Base-by-base conservation (phyloP, 2,888 invertebrate species). In the Drosophila pseudotakahashii region DNA sequence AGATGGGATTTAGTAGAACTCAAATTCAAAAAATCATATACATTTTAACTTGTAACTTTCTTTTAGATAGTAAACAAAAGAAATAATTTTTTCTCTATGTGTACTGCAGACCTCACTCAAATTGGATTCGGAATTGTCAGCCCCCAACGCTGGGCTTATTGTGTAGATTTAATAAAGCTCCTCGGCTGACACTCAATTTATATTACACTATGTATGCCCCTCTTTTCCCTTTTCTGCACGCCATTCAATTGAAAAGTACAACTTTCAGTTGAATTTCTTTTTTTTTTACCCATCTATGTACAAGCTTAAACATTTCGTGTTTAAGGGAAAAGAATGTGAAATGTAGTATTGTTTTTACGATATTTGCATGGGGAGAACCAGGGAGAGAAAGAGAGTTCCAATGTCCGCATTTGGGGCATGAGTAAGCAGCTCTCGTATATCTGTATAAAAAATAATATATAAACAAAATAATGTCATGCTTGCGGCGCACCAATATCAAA, bases 141-240 rank as follows among this genome's bases (percentile, higher is more conserved):
- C 73, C 70, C 51, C 63, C 74, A 73, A 32, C 72, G 36, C 53
- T 62, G 44, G 37, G 64, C 53, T 73, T 81, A 69, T 82, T 80
- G 69, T 78, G 88, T 78, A 81, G 71, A 87, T 84, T 83, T 89
- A 83, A 89, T 83, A 84, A 70, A 70, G 55, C 58, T 59, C 36
- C 68, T 51, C 62, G 3, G 32, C 73, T 73, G 71, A 72, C 70
- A 70, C 66, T 73, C 50, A 70, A 70, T 73, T 70, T 62, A 36
- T 37, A 48, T 50, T 52, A 58, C 42, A 13, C 14, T 11, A 23
- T 42, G 41, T 11, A 23, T 42, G 41, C 53, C 47, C 66, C 44
- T 32, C 39, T 61, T 39, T 34, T 61, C 59, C 48, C 51, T 51
- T 59, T 37, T 30, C 48, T 16, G 60, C 61, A 68, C 69, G 70